Evolutionary conservation across 1,140 invertebrate species (phyloP), one percentile per base, ranked within the genome.

Genomic region (Chrysomallon squamiferum): DNA sequence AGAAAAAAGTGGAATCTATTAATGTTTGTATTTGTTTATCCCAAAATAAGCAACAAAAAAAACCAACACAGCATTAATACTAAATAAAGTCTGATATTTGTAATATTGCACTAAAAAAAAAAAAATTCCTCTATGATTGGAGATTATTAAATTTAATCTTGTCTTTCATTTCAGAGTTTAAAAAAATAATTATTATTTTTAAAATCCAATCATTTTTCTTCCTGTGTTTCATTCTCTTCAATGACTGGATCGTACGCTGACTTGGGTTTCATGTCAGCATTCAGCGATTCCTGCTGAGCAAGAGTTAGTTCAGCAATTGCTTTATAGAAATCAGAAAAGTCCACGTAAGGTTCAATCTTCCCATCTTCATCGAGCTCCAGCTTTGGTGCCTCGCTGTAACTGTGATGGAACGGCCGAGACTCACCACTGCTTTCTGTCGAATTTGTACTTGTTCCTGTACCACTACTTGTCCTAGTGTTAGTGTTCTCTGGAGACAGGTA

Each of bases 241-340:
- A 70, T 68, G 4, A 84, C 82, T n/a, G 78, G 66, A 60, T 84
- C 83, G 73, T 82, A 82, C 33, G 61, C 69, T 56, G 81, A 77
- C 65, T 80, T 76, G 0, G 81, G 83, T 65, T 76, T 72, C 29
- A 76, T 75, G 57, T 81, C 77, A 49, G 71, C 74, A 62, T 76
- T 69, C 11, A 84, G 64, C 25, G 72, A 66, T 47, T 80, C 73
- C 68, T 73, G 71, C 43, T 83, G 76, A 22, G 74, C 75, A 25
- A 82, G 81, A 22, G 74, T 77, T 61, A 83, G 69, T 57, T 88
- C 89, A 68, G 90, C 90, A 15, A 93, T 88, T 71, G 92, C 92
- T 67, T 88, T 86, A 80, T 91, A 94, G 88, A 92, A 95, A 71
- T 91, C 91, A 0, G 90, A 88, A 81, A 95, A 96, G 84, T 94